Evolutionary conservation across 2,113 vertebrate genomes (phyloP).

Genomic region (Sclerurus mexicanus): DNA sequence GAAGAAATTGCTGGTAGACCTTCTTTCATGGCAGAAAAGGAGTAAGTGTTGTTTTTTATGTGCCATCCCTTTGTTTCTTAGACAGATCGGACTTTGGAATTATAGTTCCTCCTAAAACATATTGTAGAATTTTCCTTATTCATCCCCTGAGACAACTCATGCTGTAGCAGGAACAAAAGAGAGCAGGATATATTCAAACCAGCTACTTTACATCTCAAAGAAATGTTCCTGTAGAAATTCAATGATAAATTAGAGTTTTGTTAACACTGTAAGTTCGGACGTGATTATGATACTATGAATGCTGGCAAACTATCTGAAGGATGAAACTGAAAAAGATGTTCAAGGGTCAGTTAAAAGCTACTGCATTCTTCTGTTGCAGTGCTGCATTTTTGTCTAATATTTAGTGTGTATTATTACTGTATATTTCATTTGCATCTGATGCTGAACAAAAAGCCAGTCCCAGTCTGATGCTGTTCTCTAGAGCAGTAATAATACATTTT

Average conservation of each 20-base stretch:
- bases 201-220: not conserved
- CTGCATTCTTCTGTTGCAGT: not conserved
- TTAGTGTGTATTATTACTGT: not conserved
- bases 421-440: not conserved
- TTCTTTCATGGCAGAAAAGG: not conserved
- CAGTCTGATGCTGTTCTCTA: not conserved
- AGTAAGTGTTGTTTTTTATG: not conserved
- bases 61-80: not conserved
- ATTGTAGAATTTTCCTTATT: not conserved
- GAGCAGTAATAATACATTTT: not conserved
- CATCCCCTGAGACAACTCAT: not conserved
- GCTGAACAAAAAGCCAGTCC: not conserved
- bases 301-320: not conserved
- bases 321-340: not conserved
- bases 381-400: not conserved
- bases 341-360: not conserved
- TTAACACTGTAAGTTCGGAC: not conserved
- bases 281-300: not conserved
- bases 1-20: not conserved
- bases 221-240: not conserved
- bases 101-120: not conserved
- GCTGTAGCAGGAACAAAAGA: not conserved
- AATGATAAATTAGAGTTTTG: constrained; percentile 5
- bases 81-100: not conserved
- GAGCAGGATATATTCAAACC: not conserved